Evolutionary conservation across 2,888 invertebrate species (phyloP).

Genomic region (Kuschelorhynchus macadamiae): DNA sequence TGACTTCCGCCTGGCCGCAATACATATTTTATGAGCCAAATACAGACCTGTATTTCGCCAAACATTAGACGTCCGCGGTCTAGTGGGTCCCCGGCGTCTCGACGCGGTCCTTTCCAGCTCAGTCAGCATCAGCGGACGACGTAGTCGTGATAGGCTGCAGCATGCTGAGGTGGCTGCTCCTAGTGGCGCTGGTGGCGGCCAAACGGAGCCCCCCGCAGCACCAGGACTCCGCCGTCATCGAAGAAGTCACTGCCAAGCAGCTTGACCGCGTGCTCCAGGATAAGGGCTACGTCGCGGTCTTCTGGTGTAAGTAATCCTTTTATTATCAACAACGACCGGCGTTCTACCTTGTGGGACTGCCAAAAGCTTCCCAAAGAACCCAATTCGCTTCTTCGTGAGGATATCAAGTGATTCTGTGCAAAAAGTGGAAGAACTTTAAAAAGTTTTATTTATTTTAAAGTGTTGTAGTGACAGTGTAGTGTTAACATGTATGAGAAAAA

Average conservation of each 20-base stretch:
- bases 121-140: conserved; percentile 50
- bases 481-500: no score
- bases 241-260: conserved; percentile 94
- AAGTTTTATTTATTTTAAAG: no score
- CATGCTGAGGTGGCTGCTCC: conserved; percentile 71
- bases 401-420: no score
- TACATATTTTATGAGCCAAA: no score
- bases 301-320: conserved; percentile 88
- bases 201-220: conserved; percentile 43
- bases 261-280: conserved; percentile 90
- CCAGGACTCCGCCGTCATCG: conserved; percentile 78
- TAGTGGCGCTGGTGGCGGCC: conserved; percentile 70
- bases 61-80: conserved; percentile 19
- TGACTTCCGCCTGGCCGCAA: no score
- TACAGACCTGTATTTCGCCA: conserved; percentile 8
- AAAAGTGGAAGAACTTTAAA: no score
- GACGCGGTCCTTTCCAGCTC: conserved; percentile 45
- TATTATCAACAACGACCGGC: no score
- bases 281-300: conserved; percentile 95
- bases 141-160: conserved; percentile 59
- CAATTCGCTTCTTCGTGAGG: background rate
- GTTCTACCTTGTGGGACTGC: no score
- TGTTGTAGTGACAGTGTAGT: no score
- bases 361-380: conserved; percentile 7
- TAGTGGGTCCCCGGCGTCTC: conserved; percentile 36